Percentiles rank a stretch among this genome's conserved stretches.
Conservation (phyloP, 2,797 vertebrate species). For the Triplophysa bombifrons region DNA sequence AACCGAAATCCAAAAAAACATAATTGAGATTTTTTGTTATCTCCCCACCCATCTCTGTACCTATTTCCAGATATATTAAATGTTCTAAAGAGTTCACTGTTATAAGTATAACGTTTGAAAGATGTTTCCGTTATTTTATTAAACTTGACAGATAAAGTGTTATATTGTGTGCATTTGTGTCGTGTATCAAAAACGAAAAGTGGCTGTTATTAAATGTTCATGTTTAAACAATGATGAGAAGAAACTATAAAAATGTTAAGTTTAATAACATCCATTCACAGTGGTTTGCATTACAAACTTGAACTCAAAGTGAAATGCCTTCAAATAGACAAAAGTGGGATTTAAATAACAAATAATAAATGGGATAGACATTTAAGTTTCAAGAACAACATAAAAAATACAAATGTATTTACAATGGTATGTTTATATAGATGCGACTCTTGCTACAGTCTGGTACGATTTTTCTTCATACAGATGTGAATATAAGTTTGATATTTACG, state of each 20-base stretch:
- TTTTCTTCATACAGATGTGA: slow-evolving; percentile 19
- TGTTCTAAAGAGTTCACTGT: slow-evolving; percentile 54
- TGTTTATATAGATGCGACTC: neutral
- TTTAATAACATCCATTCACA: slow-evolving; percentile 34
- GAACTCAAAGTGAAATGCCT: neutral
- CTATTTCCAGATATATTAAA: slow-evolving; percentile 67
- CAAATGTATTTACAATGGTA: slow-evolving; percentile 12
- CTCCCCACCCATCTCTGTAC: slow-evolving; percentile 47
- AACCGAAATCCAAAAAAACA: slow-evolving; percentile 34
- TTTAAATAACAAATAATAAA: slow-evolving; percentile 24
- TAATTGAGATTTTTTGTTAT: slow-evolving; percentile 49
- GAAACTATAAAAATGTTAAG: neutral
- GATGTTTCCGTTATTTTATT: slow-evolving; percentile 75
- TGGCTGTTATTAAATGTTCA: no score
- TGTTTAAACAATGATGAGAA: neutral
- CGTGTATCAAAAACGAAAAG: neutral
- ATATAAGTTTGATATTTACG: neutral
- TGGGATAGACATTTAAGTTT: neutral
- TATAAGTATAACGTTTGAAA: slow-evolving; percentile 67
- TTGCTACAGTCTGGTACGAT: slow-evolving; percentile 7
- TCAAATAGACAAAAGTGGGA: neutral
- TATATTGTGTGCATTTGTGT: slow-evolving; percentile 30
- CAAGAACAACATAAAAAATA: neutral
- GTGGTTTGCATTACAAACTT: neutral
- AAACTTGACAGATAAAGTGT: slow-evolving; percentile 55